A percentile compares a stretch with the other conserved stretches of the same genome.
Evolutionary conservation across 2,113 vertebrate genomes (phyloP).

Genomic region (Canis aureus): DNA sequence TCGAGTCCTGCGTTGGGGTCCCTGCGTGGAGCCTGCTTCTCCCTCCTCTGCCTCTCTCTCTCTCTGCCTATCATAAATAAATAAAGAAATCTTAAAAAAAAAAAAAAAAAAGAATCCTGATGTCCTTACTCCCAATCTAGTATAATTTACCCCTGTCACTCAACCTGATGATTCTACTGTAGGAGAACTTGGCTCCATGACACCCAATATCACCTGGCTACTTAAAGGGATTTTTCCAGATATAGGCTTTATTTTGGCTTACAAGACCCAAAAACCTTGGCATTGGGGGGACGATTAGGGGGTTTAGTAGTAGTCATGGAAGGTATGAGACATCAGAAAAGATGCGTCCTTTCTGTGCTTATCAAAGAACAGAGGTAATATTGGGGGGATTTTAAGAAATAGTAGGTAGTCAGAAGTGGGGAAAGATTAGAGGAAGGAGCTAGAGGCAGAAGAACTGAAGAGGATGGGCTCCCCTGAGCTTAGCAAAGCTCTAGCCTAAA

Average conservation of each 20-base stretch:
- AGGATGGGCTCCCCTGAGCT: background rate
- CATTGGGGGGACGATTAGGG: background rate
- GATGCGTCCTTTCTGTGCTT: background rate
- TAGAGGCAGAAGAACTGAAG: background rate
- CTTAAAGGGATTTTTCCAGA: constrained; percentile 24
- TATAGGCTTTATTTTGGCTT: background rate
- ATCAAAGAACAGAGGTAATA: background rate
- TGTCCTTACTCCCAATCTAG: background rate
- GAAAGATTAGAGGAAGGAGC: background rate
- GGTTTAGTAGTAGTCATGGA: background rate
- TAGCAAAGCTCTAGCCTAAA: background rate
- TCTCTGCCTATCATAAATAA: too few species aligned
- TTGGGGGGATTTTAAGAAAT: background rate
- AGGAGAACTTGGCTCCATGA: background rate
- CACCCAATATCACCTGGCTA: background rate
- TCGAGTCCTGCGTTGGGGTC: too few species aligned
- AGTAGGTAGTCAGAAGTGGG: background rate
- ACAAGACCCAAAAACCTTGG: background rate
- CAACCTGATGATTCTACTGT: background rate
- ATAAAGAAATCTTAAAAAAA: too few species aligned
- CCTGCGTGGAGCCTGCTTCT: too few species aligned
- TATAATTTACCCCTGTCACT: constrained; percentile 18
- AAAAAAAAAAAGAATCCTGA: too few species aligned
- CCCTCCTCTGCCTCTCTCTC: too few species aligned
- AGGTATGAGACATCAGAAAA: background rate